Conservation (phyloP, 2,113 vertebrate species). For the Poeciliopsis turrubarensis region DNA sequence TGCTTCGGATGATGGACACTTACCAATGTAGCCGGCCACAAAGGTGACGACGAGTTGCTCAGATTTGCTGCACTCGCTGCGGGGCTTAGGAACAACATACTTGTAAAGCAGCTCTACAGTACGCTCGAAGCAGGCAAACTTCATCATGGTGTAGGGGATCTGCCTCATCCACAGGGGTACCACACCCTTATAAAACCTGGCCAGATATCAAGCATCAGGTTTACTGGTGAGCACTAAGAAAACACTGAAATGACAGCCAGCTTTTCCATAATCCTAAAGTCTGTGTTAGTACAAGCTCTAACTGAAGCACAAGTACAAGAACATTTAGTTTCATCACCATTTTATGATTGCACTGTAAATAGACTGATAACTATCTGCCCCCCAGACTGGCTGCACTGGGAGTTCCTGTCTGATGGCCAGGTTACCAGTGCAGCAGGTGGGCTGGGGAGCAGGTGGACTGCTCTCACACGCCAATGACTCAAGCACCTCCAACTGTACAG, state of each 20-base stretch:
- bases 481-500: conserved; percentile 95
- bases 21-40: conserved; percentile 96
- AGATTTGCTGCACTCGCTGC: conserved; percentile 89
- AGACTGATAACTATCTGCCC: too few species aligned
- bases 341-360: too few species aligned
- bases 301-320: too few species aligned
- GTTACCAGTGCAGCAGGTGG: conserved; percentile 60
- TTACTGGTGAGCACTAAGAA: conserved; percentile 33
- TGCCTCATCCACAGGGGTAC: conserved; percentile 98
- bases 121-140: conserved; percentile 98
- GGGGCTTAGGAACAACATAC: conserved; percentile 93
- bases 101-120: conserved; percentile 97
- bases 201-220: neutral
- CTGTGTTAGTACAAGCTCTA: too few species aligned
- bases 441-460: conserved; percentile 87
- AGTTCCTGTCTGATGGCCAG: conserved; percentile 32
- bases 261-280: too few species aligned
- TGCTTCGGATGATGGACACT: conserved; percentile 46
- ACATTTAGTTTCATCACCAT: too few species aligned
- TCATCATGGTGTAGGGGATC: conserved; percentile 99
- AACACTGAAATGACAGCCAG: too few species aligned
- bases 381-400: conserved; percentile 55
- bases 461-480: conserved; percentile 98
- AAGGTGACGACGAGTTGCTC: conserved; percentile 98
- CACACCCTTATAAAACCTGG: conserved; percentile 98